A percentile compares a stretch with the other conserved stretches of the same genome.
phyloP scores from a whole-genome alignment of 2,797 vertebrate genomes.

The Manis pentadactyla region DNA sequence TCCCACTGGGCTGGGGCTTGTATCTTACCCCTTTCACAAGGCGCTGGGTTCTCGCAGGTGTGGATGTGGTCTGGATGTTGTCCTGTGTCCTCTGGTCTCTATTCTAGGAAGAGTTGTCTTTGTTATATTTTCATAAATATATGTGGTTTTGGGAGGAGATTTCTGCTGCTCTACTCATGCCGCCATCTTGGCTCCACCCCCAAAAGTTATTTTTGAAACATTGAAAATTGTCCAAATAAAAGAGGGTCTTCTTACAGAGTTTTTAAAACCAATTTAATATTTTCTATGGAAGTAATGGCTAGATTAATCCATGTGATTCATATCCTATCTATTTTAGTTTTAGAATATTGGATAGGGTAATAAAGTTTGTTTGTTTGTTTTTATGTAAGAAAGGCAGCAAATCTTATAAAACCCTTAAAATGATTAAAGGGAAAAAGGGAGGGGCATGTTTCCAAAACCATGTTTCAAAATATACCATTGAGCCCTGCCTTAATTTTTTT shows the following conservation, averaged over 20 bases:
- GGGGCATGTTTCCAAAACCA: background rate
- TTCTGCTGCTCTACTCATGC: too few relatives aligned
- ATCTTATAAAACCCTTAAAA: conserved; percentile 42
- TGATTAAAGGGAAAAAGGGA: background rate
- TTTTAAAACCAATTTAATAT: background rate
- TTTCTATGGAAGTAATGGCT: background rate
- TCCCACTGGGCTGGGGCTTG: too few relatives aligned
- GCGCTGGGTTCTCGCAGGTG: too few relatives aligned
- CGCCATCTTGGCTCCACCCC: too few relatives aligned
- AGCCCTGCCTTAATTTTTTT: background rate
- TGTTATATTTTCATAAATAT: too few relatives aligned
- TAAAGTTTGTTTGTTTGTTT: background rate
- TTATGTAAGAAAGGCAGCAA: background rate
- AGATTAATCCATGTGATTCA: background rate
- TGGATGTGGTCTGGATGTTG: too few relatives aligned
- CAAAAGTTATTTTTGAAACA: background rate
- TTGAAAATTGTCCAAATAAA: background rate
- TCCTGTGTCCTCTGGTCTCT: too few relatives aligned
- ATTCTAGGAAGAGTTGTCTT: too few relatives aligned
- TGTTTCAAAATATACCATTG: background rate
- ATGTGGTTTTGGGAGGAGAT: too few relatives aligned
- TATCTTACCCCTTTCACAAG: too few relatives aligned
- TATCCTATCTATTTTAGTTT: background rate
- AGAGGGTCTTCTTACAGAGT: background rate
- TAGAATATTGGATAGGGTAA: conserved; percentile 58